Evolutionary conservation across 2,113 vertebrate genomes (phyloP).

Genomic region (Micromys minutus): DNA sequence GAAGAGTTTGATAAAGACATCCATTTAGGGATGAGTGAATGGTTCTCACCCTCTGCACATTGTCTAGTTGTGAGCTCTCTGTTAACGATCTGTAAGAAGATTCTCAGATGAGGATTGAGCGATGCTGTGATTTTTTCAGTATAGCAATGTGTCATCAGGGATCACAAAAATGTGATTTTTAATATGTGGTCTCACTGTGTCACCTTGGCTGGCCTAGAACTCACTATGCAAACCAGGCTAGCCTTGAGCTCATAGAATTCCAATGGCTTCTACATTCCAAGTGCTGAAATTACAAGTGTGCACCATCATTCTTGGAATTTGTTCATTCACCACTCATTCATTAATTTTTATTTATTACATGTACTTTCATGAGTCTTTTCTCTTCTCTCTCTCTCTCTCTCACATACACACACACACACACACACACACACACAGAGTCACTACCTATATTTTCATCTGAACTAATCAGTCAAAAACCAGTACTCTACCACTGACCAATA

Average conservation of each 20-base stretch:
- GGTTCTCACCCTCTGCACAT: background rate
- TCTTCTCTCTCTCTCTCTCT: background rate
- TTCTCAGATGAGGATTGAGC: background rate
- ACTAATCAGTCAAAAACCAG: conserved; percentile 2
- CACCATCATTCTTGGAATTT: background rate
- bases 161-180: background rate
- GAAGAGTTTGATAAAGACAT: background rate
- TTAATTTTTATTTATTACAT: background rate
- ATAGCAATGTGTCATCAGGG: background rate
- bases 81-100: background rate
- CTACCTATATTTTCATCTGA: background rate
- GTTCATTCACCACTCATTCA: background rate
- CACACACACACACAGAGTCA: background rate
- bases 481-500: background rate
- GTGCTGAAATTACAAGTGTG: no score
- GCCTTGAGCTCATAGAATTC: background rate
- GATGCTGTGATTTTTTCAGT: background rate
- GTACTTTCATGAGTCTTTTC: background rate
- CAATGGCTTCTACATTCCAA: background rate
- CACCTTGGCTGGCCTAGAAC: background rate
- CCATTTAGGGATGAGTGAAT: background rate
- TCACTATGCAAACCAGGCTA: background rate
- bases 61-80: background rate
- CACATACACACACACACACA: background rate
- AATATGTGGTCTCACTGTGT: background rate